phyloP scores from a whole-genome alignment of 2,888 invertebrate species.

The Phania funesta region DNA sequence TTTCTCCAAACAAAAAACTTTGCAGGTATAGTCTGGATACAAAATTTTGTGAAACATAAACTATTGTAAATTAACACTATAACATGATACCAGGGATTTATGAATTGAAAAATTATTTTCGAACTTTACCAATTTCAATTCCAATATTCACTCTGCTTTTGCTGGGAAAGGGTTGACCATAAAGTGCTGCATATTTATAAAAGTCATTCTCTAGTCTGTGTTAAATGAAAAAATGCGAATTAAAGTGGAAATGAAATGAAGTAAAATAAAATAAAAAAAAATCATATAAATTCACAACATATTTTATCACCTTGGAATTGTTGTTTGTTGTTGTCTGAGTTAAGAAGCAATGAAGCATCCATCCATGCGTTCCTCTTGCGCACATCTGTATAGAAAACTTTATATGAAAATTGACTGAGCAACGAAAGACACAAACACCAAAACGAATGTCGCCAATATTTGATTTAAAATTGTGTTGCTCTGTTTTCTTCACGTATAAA shows the following conservation, averaged over 20 bases:
- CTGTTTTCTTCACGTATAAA: slow-evolving; percentile 15
- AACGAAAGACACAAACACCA: slow-evolving; percentile 53
- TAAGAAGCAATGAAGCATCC: slow-evolving; percentile 62
- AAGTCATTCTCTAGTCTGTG: slow-evolving; percentile 44
- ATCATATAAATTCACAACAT: slow-evolving; percentile 63
- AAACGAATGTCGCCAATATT: slow-evolving; percentile 68
- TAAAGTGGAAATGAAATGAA: slow-evolving; percentile 61
- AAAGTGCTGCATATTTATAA: slow-evolving; percentile 59
- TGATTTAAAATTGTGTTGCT: slow-evolving; percentile 60
- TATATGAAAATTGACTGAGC: slow-evolving; percentile 49
- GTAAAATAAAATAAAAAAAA: slow-evolving; percentile 50
- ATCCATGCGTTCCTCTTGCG: slow-evolving; percentile 54
- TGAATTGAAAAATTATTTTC: no score
- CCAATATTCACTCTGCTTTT: no score
- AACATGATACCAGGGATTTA: no score
- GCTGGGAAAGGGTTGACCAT: slow-evolving; percentile 34
- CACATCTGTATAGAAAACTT: slow-evolving; percentile 25
- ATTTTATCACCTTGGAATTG: slow-evolving; percentile 66
- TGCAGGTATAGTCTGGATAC: no score
- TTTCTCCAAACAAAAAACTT: no score
- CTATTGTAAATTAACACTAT: no score
- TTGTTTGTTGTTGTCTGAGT: slow-evolving; percentile 46
- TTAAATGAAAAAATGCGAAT: slow-evolving; percentile 50
- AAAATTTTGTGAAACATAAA: no score
- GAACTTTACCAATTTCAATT: no score